Evolutionary conservation across 2,113 vertebrate species (phyloP), one percentile per base, ranked within the genome.

Genomic region (Columba janthina): DNA sequence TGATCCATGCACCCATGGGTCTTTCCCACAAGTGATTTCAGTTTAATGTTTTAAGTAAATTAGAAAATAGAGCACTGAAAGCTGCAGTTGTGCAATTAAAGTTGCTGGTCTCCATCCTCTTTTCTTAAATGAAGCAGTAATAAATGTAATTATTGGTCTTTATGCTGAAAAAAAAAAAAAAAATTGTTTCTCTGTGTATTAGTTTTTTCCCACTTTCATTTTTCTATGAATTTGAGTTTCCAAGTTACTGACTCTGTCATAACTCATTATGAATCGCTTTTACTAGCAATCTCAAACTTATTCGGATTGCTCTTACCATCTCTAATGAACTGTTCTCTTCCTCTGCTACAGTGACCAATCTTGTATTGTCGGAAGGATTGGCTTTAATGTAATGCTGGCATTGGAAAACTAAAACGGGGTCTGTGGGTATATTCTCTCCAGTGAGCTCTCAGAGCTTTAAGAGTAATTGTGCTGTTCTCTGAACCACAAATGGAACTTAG

Each of bases 1-100:
- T 36, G 28, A 73, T 29, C 28, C 14, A 19, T 0, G 1, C 58
- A 50, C 7, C 9, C 3, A 0, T 77, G 12, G 9, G 26, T n/a
- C 32, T n/a, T 15, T 83, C 20, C 54, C 24, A 56, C 22, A 83
- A 78, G 28, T 31, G 15, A 81, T 65, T 71, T 31, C 34, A 67
- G 29, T 67, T 64, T 73, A 46, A 51, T 40, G 12, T 73, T 83
- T 83, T 69, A 57, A 44, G 31, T 57, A 70, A 61, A 56, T 48
- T 46, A 88, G 48, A 82, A 91, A 85, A 64, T 14, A 56, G 5
- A 60, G 6, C 36, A 57, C 22, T 65, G 26, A 72, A 94, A 64
- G 51, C 21, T 85, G 42, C 28, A 64, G 22, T 78, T 72, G 15
- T 56, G 53, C 20, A 32, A 38, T 88, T 46, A 67, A 25, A 82